Conservation (phyloP, 2,888 invertebrate species). For the Marasmarcha lunaedactyla region DNA sequence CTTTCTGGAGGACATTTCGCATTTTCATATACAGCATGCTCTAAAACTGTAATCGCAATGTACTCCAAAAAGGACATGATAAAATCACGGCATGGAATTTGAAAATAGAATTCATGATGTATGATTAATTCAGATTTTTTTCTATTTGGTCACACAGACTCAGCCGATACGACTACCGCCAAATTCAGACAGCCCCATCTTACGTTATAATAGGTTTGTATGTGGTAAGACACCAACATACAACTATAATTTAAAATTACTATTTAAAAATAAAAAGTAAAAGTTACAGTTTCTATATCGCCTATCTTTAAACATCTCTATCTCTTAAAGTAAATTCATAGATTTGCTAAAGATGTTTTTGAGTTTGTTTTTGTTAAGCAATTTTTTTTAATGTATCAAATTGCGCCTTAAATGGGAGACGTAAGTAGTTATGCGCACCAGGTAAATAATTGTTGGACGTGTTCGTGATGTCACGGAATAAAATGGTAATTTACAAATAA, state of each 20-base stretch:
- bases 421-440: conserved; percentile 47
- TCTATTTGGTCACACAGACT: conserved; percentile 54
- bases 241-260: conserved; percentile 25
- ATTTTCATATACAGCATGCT: too few species aligned
- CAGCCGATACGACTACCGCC: conserved; percentile 48
- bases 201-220: conserved; percentile 57
- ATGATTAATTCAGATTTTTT: conserved; percentile 48
- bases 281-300: conserved; percentile 4
- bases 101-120: not conserved
- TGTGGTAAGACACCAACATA: conserved; percentile 69
- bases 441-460: conserved; percentile 25
- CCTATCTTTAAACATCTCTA: too few species aligned
- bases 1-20: too few species aligned
- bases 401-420: conserved; percentile 26
- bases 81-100: not conserved
- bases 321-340: too few species aligned
- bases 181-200: conserved; percentile 30
- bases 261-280: not conserved
- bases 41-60: too few species aligned
- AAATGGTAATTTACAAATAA: conserved; percentile 7
- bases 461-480: conserved; percentile 7
- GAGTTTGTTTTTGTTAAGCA: not conserved
- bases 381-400: conserved; percentile 1
- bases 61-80: not conserved
- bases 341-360: not conserved